phyloP scores from a whole-genome alignment of 2,888 invertebrate species.

The Chaitophorus viminalis region DNA sequence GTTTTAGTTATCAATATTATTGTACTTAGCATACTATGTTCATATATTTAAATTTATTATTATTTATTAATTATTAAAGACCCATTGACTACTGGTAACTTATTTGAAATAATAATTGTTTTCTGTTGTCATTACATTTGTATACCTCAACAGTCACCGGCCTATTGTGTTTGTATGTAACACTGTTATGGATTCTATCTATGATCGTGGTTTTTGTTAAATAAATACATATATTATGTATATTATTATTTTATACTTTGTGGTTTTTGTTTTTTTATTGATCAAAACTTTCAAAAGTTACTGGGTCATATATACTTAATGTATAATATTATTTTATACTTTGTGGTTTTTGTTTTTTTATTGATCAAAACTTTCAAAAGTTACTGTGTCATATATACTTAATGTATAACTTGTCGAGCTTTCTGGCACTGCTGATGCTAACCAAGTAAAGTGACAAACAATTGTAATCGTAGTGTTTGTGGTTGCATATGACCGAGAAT shows the following conservation, averaged over 20 bases:
- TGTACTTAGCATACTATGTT: conserved; percentile 1
- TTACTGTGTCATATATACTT: too few relatives aligned
- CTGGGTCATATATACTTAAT: too few relatives aligned
- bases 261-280: not conserved
- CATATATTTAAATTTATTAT: not conserved
- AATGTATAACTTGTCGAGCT: too few relatives aligned
- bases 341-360: not conserved
- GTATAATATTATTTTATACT: not conserved
- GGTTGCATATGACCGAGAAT: too few relatives aligned
- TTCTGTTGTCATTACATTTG: not conserved
- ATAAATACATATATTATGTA: not conserved
- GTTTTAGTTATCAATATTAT: conserved; percentile 13
- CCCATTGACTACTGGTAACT: not conserved
- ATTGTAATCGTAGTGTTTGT: too few relatives aligned
- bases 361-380: not conserved
- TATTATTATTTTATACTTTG: not conserved
- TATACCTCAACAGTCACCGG: not conserved
- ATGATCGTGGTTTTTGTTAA: not conserved
- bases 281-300: not conserved
- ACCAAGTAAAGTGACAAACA: too few relatives aligned
- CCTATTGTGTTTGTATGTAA: not conserved
- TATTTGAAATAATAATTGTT: not conserved
- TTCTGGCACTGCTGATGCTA: too few relatives aligned
- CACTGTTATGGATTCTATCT: too few relatives aligned
- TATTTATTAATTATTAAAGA: conserved; percentile 3